Percentiles rank a stretch among this genome's conserved stretches.
Evolutionary conservation across 2,797 vertebrate genomes (phyloP).

Genomic region (Holocentrus rufus): DNA sequence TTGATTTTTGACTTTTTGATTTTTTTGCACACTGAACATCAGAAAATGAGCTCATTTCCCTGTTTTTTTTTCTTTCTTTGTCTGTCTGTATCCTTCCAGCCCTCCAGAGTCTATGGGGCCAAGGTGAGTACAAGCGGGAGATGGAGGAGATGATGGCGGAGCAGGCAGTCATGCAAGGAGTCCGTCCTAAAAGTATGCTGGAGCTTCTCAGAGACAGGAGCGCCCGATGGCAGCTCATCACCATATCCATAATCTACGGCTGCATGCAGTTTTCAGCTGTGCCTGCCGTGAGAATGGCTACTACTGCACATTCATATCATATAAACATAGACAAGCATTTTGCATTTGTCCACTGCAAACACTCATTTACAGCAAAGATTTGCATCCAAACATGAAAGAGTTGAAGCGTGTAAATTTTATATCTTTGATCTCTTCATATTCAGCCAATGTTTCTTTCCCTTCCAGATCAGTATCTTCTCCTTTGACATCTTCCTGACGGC

Average conservation of each 20-base stretch:
- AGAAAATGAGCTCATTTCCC: not conserved
- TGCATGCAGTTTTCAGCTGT: conserved; percentile 77
- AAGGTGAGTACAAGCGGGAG: conserved; percentile 82
- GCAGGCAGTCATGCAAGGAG: conserved; percentile 74
- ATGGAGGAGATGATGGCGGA: conserved; percentile 87
- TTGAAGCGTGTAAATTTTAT: no score
- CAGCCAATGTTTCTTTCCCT: conserved; percentile 5
- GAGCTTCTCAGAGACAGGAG: conserved; percentile 79
- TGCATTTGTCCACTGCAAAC: no score
- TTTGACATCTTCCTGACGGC: conserved; percentile 82
- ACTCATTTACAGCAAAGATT: not conserved
- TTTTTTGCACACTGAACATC: not conserved
- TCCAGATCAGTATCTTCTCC: conserved; percentile 84
- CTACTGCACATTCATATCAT: no score
- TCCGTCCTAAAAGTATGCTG: conserved; percentile 70
- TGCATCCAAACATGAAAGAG: not conserved
- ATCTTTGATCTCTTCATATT: not conserved
- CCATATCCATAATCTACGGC: conserved; percentile 68
- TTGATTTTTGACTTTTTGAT: not conserved
- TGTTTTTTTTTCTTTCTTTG: not conserved
- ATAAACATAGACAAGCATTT: no score
- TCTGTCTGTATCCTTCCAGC: conserved; percentile 68
- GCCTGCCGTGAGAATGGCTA: conserved; percentile 61
- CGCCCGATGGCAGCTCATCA: conserved; percentile 84
- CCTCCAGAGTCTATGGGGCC: conserved; percentile 87